Base-by-base conservation (phyloP, 2,888 invertebrate species). In the Stenoptilia bipunctidactyla region DNA sequence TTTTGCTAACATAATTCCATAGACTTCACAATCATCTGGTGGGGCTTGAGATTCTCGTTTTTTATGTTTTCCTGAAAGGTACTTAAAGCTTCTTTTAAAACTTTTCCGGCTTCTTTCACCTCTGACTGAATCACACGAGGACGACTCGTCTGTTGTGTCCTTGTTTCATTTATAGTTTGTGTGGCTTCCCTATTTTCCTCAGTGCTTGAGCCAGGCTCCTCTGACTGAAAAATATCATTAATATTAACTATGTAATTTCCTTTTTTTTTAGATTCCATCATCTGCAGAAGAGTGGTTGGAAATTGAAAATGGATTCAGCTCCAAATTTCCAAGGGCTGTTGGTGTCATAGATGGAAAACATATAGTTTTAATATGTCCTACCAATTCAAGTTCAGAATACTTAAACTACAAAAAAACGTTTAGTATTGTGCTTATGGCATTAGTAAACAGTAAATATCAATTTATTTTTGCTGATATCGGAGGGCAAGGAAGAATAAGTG, bases 401-500 rank as follows among this genome's bases (percentile, higher is more conserved):
- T 56, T 40, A 25, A 54, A 54, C 35, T 58, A 56, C 47, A 58
- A 58, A 44, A 50, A 51, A 30, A 43, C 38, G 34, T 44, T 45
- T 39, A 45, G 45, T 27, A 51, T 56, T 45, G 50, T 53, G 15
- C 48, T 61, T 1, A 38, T 59, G 41, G 58, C 55, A 2, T 36
- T 58, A 47, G 58, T 61, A 12, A 56, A 61, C 49, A 45, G 46
- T 43, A 44, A 58, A 12, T 61, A 57, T 33, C 51, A 52, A 40
- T 56, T 57, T 50, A 45, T 55, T 38, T 54, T 47, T 27, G 50
- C 45, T 1, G 51, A 45, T 39, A 44, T 42, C 2, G 40, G 40
- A 10, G 6, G 34, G 27, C 45, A 38, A 30, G 47, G 45, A n/a
- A 44, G 45, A 40, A 48, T 45, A 14, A 45, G 40, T 25, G 45